Evolutionary conservation across 1,140 invertebrate species (phyloP), one percentile per base, ranked within the genome.

Genomic region (Oedothorax gibbosus): DNA sequence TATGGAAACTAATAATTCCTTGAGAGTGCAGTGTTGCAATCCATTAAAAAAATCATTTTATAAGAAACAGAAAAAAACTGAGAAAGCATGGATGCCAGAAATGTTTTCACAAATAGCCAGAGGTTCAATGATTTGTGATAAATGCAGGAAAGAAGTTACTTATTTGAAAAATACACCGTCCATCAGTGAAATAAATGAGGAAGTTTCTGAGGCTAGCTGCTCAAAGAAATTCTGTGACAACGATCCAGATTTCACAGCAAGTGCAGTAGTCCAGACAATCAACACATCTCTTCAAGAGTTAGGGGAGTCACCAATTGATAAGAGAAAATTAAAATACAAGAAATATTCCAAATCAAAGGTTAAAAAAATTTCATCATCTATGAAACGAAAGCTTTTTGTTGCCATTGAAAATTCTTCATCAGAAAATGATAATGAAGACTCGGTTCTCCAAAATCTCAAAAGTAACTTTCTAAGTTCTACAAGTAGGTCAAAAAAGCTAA

Each of bases 231-330:
- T 57, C 56, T 57, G 9, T 9, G 56, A 57, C 56, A 57, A 57
- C 9, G 56, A 57, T 15, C 56, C 56, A 57, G 56, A 57, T 15
- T 57, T 57, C 56, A 57, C 56, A 57, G 15, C 56, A 9, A 57
- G 15, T 57, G 9, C 56, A 57, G 56, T 57, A 15, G 56, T 57
- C 15, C 9, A 57, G 56, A 57, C 56, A 57, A 9, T 57, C 56
- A 57, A 57, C 56, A 57, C 56, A 57, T 57, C 56, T 57, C 56
- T 57, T 57, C 56, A 57, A 57, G 56, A 57, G 56, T 57, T 57
- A 57, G 56, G 56, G 9, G 56, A 57, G 56, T 57, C 56, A 10
- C 56, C 56, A 57, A 57, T 57, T 57, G 56, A 57, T 57, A 57
- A 57, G 56, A 57, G 56, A 57, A 57, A 57, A 57, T 9, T 57